Conservation (phyloP, 2,113 vertebrate species). For the Xiphophorus hellerii region DNA sequence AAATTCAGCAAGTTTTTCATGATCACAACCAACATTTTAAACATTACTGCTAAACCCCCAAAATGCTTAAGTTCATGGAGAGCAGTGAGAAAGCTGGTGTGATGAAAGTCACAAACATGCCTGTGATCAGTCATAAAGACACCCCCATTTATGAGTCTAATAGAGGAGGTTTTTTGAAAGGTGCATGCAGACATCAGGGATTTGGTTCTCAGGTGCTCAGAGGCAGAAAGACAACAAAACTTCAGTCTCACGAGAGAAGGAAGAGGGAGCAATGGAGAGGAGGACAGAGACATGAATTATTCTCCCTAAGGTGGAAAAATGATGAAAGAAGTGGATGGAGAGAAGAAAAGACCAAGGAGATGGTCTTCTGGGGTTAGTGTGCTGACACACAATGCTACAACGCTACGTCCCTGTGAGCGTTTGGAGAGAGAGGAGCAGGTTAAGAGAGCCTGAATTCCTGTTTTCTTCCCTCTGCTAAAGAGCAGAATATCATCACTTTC, state of each 20-base stretch:
- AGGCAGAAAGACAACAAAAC: slow-evolving; percentile 18
- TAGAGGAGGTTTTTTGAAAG: slow-evolving; percentile 6
- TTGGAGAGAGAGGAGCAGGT: background rate
- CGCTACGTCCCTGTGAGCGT: background rate
- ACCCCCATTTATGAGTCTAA: slow-evolving; percentile 22
- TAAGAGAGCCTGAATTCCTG: slow-evolving; percentile 2
- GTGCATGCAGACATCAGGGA: slow-evolving; percentile 46
- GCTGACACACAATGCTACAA: slow-evolving; percentile 6
- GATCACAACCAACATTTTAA: too few relatives aligned
- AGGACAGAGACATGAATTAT: slow-evolving; percentile 28
- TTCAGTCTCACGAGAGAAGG: slow-evolving; percentile 21
- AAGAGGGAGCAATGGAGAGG: background rate
- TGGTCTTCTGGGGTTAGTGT: slow-evolving; percentile 33
- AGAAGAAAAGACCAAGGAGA: slow-evolving; percentile 19
- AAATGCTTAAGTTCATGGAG: background rate
- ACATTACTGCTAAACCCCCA: too few relatives aligned
- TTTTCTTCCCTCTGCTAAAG: slow-evolving; percentile 35
- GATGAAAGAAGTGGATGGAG: slow-evolving; percentile 29
- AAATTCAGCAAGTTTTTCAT: too few relatives aligned
- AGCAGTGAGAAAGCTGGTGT: background rate
- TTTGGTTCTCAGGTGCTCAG: slow-evolving; percentile 54
- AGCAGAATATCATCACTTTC: slow-evolving; percentile 12
- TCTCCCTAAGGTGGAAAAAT: slow-evolving; percentile 41
- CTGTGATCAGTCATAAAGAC: slow-evolving; percentile 37
- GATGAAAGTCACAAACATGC: background rate